These are phyloP conservation scores for Craterocephalus amniculus DNA, from an alignment of 2,797 vertebrate species.

Conservation along the genomic window DNA sequence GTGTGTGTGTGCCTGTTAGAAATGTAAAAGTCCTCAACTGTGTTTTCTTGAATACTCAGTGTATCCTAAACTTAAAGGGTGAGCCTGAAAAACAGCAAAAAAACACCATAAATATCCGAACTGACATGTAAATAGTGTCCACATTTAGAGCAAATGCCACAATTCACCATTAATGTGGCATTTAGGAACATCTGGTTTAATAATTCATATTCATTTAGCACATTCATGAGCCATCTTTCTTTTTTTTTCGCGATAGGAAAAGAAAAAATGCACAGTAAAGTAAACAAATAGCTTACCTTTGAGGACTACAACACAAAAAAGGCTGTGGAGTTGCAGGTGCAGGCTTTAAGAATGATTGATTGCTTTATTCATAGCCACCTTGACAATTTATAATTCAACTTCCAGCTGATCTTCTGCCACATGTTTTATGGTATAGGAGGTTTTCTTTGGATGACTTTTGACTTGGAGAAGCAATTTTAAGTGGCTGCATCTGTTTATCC, in stretches of 20 bases:
- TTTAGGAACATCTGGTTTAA: neutral
- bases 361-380: neutral
- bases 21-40: neutral
- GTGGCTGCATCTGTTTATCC: too few relatives aligned
- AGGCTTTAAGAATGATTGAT: neutral
- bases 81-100: conserved; percentile 7
- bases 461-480: too few relatives aligned
- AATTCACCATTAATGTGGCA: too few relatives aligned
- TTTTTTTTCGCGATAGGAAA: neutral
- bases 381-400: too few relatives aligned
- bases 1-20: conserved; percentile 16
- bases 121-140: neutral
- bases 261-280: neutral
- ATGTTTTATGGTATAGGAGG: neutral
- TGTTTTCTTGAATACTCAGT: conserved; percentile 8
- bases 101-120: neutral
- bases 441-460: neutral
- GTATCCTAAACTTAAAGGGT: conserved; percentile 3
- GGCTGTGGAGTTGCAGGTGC: neutral
- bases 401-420: neutral
- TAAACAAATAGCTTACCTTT: neutral
- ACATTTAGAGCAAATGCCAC: too few relatives aligned
- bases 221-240: too few relatives aligned
- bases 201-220: too few relatives aligned
- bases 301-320: neutral